Evolutionary conservation across 2,113 vertebrate species (phyloP).

Genomic region (Marmota monax): DNA sequence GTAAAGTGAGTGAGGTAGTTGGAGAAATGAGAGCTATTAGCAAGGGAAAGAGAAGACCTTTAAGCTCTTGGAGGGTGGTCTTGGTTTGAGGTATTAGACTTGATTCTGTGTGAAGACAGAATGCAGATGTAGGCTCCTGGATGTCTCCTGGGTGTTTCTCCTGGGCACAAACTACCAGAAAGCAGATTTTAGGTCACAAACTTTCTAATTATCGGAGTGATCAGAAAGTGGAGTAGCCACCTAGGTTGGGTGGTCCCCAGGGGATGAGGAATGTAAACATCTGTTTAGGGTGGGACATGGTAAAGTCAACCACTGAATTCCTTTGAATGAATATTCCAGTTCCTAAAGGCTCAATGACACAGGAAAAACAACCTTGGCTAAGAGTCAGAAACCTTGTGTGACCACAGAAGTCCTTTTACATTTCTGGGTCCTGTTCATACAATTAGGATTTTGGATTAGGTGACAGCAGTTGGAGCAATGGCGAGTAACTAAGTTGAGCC

Average conservation of each 20-base stretch:
- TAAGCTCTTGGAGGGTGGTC: not conserved
- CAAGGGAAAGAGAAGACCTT: not conserved
- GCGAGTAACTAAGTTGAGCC: not conserved
- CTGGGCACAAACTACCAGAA: not conserved
- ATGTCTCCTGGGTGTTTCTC: not conserved
- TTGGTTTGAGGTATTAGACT: not conserved
- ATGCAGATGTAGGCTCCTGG: not conserved
- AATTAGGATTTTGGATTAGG: not conserved
- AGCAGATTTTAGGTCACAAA: not conserved
- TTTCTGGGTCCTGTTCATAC: not conserved
- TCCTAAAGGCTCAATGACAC: not conserved
- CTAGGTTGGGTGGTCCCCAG: not conserved
- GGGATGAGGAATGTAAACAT: not conserved
- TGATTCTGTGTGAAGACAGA: not conserved
- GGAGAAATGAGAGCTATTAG: not conserved
- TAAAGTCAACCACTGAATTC: not conserved
- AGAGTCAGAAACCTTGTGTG: not conserved
- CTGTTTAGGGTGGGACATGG: not conserved
- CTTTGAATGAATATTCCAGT: not conserved
- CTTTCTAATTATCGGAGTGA: not conserved
- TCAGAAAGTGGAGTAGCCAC: not conserved
- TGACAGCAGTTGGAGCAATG: not conserved
- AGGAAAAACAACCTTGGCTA: not conserved
- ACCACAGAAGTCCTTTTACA: not conserved
- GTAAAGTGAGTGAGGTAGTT: not conserved